Evolutionary conservation across 2,888 invertebrate genomes (phyloP), one percentile per base, ranked within the genome.

Genomic region (Aelia acuminata): DNA sequence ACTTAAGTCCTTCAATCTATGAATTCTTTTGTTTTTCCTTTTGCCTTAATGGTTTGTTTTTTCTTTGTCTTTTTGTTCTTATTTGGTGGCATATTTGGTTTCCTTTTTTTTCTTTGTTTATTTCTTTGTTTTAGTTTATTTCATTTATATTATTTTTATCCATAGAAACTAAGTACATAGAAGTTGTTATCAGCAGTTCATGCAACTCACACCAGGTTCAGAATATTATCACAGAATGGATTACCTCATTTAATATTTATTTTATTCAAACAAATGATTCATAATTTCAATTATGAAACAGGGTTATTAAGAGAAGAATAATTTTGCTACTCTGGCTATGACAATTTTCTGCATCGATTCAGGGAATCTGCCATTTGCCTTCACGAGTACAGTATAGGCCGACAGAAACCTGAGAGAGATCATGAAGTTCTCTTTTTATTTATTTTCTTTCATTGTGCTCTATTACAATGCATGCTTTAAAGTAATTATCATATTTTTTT

Each of bases 231-330:
- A 80, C 80, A 4, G 13, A 43, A 43, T 80, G 80, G 13, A 43
- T 80, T 80, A 80, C 15, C 20, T 80, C 43, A 39, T 43, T 43
- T 80, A 10, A 80, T 80, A 80, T 80, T 43, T 80, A 2, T 47
- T 22, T 43, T 43, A 22, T 43, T 43, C n/a, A 80, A 43, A n/a
- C 43, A n/a, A 43, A 80, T 80, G 80, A 80, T 43, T 80, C 43
- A 80, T 80, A 35, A 43, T 80, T 80, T 80, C n/a, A 80, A 43
- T 80, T 80, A 80, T 43, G 80, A 80, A 70, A 47, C 80, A 80
- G 80, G 80, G 43, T 80, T 39, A 43, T 80, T 43, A 80, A 80
- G 15, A 47, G 80, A 80, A 47, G 80, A 80, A 80, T 80, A 2
- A 70, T 31, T 70, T 70, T 70, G 80, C 39, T 18, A 43, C 43